These are phyloP conservation scores for Papilio dardanus DNA, from an alignment of 1,140 invertebrate genomes.

Conservation along the genomic window DNA sequence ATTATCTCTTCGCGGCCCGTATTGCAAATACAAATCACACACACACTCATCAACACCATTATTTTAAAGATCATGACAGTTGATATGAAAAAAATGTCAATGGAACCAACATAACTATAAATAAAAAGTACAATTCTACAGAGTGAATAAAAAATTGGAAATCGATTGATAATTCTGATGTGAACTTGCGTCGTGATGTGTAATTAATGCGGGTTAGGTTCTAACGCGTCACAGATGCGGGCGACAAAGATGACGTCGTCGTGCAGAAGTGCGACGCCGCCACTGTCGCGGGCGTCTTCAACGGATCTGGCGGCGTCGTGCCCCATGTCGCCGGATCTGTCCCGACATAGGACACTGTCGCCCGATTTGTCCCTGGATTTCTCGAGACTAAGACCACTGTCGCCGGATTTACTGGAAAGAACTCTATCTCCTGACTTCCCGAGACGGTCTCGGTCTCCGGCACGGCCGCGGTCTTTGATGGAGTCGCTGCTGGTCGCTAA, in stretches of 20 bases:
- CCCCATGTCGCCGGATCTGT: slow-evolving; percentile 40
- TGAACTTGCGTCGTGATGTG: slow-evolving; percentile 30
- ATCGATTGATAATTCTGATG: slow-evolving; percentile 15
- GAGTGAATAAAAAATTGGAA: neutral
- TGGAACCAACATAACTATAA: neutral
- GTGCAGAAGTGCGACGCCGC: slow-evolving; percentile 74
- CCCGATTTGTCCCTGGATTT: slow-evolving; percentile 53
- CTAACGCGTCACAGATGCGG: slow-evolving; percentile 58
- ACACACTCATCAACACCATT: neutral
- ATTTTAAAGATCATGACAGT: slow-evolving; percentile 23
- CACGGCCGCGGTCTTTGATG: slow-evolving; percentile 87
- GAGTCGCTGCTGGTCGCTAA: slow-evolving; percentile 89
- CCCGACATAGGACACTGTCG: slow-evolving; percentile 49
- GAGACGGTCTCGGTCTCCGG: slow-evolving; percentile 75
- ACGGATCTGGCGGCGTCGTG: slow-evolving; percentile 51
- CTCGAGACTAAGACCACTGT: slow-evolving; percentile 45
- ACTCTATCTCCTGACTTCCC: slow-evolving; percentile 69
- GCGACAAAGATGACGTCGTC: slow-evolving; percentile 78
- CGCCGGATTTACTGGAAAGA: slow-evolving; percentile 50
- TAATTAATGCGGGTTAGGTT: slow-evolving; percentile 43
- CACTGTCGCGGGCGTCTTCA: slow-evolving; percentile 69
- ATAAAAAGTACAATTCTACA: slow-evolving; percentile 5
- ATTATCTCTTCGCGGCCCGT: neutral
- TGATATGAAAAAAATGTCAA: slow-evolving; percentile 23
- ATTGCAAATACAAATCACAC: neutral